These are phyloP conservation scores for Salticus scenicus DNA, from an alignment of 2,888 invertebrate species.

Conservation along the genomic window DNA sequence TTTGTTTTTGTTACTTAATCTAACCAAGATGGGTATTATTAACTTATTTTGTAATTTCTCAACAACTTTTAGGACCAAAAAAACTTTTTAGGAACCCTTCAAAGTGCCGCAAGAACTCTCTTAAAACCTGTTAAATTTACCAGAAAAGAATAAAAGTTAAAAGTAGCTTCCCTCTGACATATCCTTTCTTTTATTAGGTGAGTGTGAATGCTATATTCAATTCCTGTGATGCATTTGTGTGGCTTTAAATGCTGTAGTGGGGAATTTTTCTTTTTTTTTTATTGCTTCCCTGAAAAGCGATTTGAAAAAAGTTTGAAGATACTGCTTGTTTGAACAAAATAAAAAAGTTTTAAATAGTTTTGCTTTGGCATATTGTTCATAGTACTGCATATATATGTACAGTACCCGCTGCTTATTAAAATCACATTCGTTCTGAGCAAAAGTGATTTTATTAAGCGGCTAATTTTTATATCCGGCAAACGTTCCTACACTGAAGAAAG, in stretches of 20 bases:
- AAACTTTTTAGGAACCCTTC: constrained; percentile 67
- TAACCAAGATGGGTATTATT: constrained; percentile 52
- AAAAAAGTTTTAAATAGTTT: too few relatives aligned
- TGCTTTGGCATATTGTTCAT: too few relatives aligned
- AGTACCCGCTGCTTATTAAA: too few relatives aligned
- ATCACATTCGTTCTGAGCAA: too few relatives aligned
- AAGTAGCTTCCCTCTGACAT: constrained; percentile 50
- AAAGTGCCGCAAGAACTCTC: constrained; percentile 64
- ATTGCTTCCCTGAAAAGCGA: too few relatives aligned
- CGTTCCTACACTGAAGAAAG: too few relatives aligned
- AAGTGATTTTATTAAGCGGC: too few relatives aligned
- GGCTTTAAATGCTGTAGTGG: constrained; percentile 25
- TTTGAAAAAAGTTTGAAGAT: not conserved
- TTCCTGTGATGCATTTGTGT: constrained; percentile 42
- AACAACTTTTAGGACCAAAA: constrained; percentile 69
- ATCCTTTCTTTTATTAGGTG: constrained; percentile 59
- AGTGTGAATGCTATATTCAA: constrained; percentile 59
- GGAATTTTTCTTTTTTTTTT: too few relatives aligned
- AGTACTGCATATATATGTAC: too few relatives aligned
- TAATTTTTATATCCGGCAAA: too few relatives aligned
- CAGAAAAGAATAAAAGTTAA: constrained; percentile 58
- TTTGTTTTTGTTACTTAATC: constrained; percentile 7
- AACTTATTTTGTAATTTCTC: constrained; percentile 58
- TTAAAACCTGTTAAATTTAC: constrained; percentile 61
- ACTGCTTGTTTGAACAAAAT: too few relatives aligned